Conservation (phyloP, 2,113 vertebrate genomes). For the Oncorhynchus clarkii region DNA sequence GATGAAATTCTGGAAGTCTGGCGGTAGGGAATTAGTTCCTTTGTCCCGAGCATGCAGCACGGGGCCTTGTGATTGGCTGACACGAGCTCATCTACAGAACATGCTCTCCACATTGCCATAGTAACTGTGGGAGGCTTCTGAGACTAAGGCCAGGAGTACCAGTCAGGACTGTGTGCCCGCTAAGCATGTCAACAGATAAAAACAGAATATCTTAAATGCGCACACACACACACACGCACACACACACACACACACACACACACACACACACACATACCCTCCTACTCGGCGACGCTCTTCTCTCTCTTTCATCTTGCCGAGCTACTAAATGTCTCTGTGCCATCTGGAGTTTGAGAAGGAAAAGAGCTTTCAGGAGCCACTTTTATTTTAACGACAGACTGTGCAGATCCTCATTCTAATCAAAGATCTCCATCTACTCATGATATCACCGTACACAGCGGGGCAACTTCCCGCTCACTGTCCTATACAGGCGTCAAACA, state of each 20-base stretch:
- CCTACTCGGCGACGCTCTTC: constrained; percentile 30
- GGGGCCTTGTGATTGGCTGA: constrained; percentile 44
- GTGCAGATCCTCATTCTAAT: constrained; percentile 28
- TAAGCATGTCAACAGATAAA: too few relatives aligned
- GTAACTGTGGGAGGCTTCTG: too few relatives aligned
- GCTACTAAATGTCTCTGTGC: constrained; percentile 61
- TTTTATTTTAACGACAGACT: constrained; percentile 42
- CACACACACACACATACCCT: too few relatives aligned
- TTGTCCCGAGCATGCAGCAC: constrained; percentile 31
- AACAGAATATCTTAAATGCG: too few relatives aligned
- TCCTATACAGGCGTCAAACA: too few relatives aligned
- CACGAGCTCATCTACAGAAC: too few relatives aligned
- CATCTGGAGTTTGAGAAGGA: constrained; percentile 54
- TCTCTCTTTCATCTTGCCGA: constrained; percentile 48
- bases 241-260: too few relatives aligned
- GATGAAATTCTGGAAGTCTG: constrained; percentile 33
- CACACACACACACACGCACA: too few relatives aligned
- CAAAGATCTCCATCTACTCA: constrained; percentile 11
- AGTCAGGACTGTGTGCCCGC: too few relatives aligned
- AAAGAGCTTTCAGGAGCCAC: constrained; percentile 43
- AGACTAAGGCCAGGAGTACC: too few relatives aligned
- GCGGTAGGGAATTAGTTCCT: constrained; percentile 30
- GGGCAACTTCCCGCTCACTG: not conserved
- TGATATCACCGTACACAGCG: not conserved
- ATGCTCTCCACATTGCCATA: too few relatives aligned